A percentile compares a stretch with the other conserved stretches of the same genome.
phyloP scores from a whole-genome alignment of 2,113 vertebrate species.

The Poeciliopsis occidentalis region DNA sequence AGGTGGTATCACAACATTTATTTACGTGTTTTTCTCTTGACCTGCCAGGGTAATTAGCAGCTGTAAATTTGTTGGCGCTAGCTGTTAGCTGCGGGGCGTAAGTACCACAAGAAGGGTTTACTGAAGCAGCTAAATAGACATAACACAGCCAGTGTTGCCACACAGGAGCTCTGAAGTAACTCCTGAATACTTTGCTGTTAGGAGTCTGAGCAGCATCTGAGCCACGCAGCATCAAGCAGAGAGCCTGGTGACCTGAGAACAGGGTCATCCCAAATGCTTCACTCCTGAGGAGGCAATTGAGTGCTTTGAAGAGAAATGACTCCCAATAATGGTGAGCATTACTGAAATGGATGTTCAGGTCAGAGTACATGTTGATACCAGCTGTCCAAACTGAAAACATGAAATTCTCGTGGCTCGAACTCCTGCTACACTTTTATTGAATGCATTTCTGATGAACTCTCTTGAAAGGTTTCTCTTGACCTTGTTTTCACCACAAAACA shows the following conservation, averaged over 20 bases:
- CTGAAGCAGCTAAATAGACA: constrained; percentile 30
- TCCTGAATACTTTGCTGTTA: constrained; percentile 4
- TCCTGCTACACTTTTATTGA: not conserved
- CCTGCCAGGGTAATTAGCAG: constrained; percentile 44
- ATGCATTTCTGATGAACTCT: not conserved
- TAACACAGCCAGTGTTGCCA: constrained; percentile 11
- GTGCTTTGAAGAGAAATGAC: not conserved
- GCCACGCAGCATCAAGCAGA: not conserved
- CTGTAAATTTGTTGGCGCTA: constrained; percentile 37
- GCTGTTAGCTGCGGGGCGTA: constrained; percentile 34
- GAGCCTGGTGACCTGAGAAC: constrained; percentile 5
- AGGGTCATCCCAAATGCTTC: constrained; percentile 13
- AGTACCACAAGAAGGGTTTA: constrained; percentile 28
- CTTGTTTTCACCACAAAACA: not conserved
- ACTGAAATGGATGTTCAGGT: constrained; percentile 25
- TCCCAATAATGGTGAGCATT: constrained; percentile 12
- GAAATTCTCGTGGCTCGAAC: not conserved
- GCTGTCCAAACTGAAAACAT: constrained; percentile 5
- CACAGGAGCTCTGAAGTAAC: constrained; percentile 11
- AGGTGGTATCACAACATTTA: constrained; percentile 38
- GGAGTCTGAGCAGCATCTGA: constrained; percentile 21
- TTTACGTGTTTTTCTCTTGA: constrained; percentile 42
- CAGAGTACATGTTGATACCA: constrained; percentile 7
- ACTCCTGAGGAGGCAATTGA: constrained; percentile 13
- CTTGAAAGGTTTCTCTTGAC: not conserved